A percentile compares a stretch with the other conserved stretches of the same genome.
These are phyloP conservation scores for Tholera decimalis DNA, from an alignment of 2,888 invertebrate genomes.

Conservation along the genomic window DNA sequence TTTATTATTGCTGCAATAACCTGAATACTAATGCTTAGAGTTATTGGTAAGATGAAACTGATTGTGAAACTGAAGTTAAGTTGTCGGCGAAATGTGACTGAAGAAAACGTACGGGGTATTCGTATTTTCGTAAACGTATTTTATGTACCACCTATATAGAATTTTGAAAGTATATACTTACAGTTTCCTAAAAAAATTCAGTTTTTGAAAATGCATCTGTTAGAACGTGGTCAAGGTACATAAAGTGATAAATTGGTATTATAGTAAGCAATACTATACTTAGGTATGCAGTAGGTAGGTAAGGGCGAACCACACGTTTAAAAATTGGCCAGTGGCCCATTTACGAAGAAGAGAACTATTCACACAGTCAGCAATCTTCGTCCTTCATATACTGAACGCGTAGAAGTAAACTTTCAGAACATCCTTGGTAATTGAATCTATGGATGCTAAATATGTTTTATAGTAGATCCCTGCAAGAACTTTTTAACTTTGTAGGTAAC, in stretches of 20 bases:
- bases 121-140: too few species aligned
- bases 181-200: conserved; percentile 1
- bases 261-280: too few species aligned
- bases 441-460: not conserved
- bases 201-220: conserved; percentile 35
- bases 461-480: not conserved
- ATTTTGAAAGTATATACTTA: not conserved
- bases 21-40: conserved; percentile 33
- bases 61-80: conserved; percentile 36
- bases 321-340: too few species aligned
- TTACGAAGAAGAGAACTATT: too few species aligned
- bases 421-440: not conserved
- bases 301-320: too few species aligned
- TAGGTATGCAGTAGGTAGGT: too few species aligned
- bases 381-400: too few species aligned
- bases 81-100: conserved; percentile 11
- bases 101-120: not conserved
- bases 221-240: conserved; percentile 16
- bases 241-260: too few species aligned
- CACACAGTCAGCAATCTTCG: too few species aligned
- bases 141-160: not conserved
- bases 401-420: too few species aligned
- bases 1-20: conserved; percentile 45
- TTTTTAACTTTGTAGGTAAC: not conserved
- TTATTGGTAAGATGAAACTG: conserved; percentile 29